A percentile compares a stretch with the other conserved stretches of the same genome.
phyloP scores from a whole-genome alignment of 2,888 invertebrate genomes.

The Caenorhabditis afra region DNA sequence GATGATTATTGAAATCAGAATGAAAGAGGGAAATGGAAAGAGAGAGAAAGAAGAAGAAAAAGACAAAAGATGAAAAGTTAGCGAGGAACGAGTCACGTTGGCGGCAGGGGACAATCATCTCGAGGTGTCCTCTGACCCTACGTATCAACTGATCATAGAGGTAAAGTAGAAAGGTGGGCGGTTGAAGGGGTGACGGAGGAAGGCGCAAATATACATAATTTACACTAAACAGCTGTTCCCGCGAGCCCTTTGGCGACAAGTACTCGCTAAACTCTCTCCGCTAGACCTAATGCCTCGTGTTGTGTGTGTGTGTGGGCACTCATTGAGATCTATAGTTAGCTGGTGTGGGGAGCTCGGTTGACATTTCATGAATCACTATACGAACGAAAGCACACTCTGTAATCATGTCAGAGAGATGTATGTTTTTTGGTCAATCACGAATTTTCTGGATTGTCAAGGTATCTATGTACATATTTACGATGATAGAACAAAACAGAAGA shows the following conservation, averaged over 20 bases:
- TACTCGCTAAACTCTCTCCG: constrained; percentile 34
- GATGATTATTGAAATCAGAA: constrained; percentile 35
- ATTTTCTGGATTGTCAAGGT: background rate
- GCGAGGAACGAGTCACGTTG: constrained; percentile 43
- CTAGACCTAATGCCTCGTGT: constrained; percentile 2
- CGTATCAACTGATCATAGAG: too few species aligned
- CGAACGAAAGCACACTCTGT: background rate
- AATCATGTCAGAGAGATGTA: constrained; percentile 3
- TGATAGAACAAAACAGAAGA: constrained; percentile 6
- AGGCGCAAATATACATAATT: constrained; percentile 52
- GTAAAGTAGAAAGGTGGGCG: too few species aligned
- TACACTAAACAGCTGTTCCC: constrained; percentile 56
- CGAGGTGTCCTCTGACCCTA: constrained; percentile 30
- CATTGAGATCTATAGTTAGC: background rate
- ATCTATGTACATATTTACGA: constrained; percentile 23
- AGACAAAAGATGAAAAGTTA: constrained; percentile 36
- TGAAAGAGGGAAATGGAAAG: constrained; percentile 1
- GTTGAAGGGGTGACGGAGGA: background rate
- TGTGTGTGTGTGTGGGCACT: constrained; percentile 24
- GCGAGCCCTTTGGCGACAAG: constrained; percentile 38
- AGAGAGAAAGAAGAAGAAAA: constrained; percentile 3
- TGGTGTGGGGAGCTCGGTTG: constrained; percentile 16
- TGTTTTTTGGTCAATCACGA: background rate
- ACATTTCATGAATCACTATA: constrained; percentile 36
- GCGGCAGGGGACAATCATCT: constrained; percentile 11